Conservation (phyloP, 1,140 invertebrate species). For the Halotydeus destructor region DNA sequence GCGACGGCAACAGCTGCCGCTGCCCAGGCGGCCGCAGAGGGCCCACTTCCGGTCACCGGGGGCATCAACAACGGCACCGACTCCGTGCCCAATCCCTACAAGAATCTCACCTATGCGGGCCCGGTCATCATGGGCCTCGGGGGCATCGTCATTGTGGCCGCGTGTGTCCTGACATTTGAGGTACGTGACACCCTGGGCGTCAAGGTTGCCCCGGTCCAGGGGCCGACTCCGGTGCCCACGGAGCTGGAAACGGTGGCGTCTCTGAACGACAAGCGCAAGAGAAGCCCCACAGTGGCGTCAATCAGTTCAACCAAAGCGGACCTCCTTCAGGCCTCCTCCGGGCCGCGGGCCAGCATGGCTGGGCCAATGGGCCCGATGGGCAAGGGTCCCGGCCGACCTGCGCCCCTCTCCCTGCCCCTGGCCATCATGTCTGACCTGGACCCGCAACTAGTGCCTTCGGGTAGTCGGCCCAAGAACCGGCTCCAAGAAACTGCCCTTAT, state of each 20-base stretch:
- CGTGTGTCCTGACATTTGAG: slow-evolving; percentile 74
- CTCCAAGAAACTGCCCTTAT: slow-evolving; percentile 2
- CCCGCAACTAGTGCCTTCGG: not conserved
- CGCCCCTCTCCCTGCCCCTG: slow-evolving; percentile 3
- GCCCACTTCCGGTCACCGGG: too few species aligned
- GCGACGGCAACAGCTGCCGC: too few species aligned
- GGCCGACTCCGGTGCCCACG: too few species aligned
- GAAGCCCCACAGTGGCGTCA: not conserved
- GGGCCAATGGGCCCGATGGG: not conserved
- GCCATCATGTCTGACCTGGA: slow-evolving; percentile 1
- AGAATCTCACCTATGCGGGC: slow-evolving; percentile 72
- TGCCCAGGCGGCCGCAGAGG: too few species aligned
- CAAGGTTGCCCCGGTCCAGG: slow-evolving; percentile 13
- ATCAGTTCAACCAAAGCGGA: not conserved
- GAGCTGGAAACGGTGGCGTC: too few species aligned
- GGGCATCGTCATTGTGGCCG: slow-evolving; percentile 74
- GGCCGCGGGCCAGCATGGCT: not conserved
- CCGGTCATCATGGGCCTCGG: slow-evolving; percentile 82
- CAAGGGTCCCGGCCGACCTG: not conserved
- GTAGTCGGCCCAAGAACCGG: not conserved
- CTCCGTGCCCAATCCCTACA: slow-evolving; percentile 40
- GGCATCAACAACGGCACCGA: too few species aligned
- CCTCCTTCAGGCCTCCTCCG: not conserved
- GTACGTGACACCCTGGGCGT: slow-evolving; percentile 21
- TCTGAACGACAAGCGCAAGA: too few species aligned